A percentile compares a stretch with the other conserved stretches of the same genome.
phyloP scores from a whole-genome alignment of 2,797 vertebrate species.

The Enteromius paludinosus region DNA sequence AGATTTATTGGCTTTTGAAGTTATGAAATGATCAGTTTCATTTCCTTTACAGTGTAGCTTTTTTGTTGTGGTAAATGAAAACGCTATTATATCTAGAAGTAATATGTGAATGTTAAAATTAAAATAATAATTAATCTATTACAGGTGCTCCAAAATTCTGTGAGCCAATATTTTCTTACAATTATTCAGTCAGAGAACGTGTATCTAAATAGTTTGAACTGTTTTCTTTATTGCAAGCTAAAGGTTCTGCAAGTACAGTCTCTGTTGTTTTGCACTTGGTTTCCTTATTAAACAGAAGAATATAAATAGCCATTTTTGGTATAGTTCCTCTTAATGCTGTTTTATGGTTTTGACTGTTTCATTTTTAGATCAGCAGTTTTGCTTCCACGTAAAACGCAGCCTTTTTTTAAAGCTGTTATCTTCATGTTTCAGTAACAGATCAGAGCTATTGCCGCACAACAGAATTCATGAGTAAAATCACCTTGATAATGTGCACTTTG shows the following conservation, averaged over 20 bases:
- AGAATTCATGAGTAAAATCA: not conserved
- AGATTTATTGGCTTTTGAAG: not conserved
- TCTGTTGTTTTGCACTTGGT: slow-evolving; percentile 4
- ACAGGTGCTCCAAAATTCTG: not conserved
- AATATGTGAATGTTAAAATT: not conserved
- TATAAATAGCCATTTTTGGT: not conserved
- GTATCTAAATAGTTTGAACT: not conserved
- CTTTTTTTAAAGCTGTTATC: not conserved
- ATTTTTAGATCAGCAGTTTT: slow-evolving; percentile 44
- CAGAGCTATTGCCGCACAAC: not conserved
- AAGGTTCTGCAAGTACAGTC: not conserved
- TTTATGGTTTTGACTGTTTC: slow-evolving; percentile 33
- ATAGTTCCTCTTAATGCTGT: slow-evolving; percentile 32
- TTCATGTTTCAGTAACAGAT: not conserved
- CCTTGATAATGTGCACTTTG: not conserved
- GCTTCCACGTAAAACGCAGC: slow-evolving; percentile 22
- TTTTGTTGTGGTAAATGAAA: not conserved
- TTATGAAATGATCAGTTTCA: not conserved
- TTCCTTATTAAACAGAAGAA: slow-evolving; percentile 6
- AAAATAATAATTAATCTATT: not conserved
- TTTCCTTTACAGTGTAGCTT: not conserved
- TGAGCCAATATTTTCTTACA: not conserved
- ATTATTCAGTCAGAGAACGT: not conserved
- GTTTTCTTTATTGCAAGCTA: not conserved
- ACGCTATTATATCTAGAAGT: not conserved